Evolutionary conservation across 2,113 vertebrate genomes (phyloP).

Genomic region (Tragelaphus buxtoni): DNA sequence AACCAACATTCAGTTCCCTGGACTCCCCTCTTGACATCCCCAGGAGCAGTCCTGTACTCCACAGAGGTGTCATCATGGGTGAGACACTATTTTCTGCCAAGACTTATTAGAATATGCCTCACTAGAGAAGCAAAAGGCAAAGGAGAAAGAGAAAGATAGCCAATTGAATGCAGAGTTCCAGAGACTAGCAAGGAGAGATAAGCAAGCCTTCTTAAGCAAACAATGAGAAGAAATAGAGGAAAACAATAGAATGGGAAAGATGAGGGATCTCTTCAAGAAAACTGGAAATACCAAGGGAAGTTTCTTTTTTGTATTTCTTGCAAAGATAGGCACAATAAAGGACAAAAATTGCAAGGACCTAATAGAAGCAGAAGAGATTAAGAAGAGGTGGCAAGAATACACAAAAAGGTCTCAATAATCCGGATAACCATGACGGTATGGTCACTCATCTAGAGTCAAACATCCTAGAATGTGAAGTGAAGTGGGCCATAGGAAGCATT

Average conservation of each 20-base stretch:
- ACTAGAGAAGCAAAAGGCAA: background rate
- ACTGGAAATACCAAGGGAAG: background rate
- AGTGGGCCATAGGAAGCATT: background rate
- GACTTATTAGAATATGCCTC: background rate
- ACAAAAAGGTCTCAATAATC: background rate
- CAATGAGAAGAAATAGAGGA: background rate
- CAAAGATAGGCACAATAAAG: background rate
- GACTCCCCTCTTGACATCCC: background rate
- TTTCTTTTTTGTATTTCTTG: background rate
- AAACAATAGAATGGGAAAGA: background rate
- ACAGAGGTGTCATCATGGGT: rapidly evolving
- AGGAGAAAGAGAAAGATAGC: background rate
- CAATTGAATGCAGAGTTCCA: background rate
- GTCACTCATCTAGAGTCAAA: background rate
- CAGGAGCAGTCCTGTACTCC: background rate
- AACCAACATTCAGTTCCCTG: background rate
- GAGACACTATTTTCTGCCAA: background rate
- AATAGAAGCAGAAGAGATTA: background rate
- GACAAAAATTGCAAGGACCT: background rate
- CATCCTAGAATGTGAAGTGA: background rate
- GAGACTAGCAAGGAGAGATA: background rate
- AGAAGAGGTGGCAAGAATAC: background rate
- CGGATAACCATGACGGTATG: background rate
- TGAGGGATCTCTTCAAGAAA: background rate
- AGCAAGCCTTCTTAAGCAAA: background rate